Evolutionary conservation across 2,888 invertebrate genomes (phyloP).

Genomic region (Cryptops parisi): DNA sequence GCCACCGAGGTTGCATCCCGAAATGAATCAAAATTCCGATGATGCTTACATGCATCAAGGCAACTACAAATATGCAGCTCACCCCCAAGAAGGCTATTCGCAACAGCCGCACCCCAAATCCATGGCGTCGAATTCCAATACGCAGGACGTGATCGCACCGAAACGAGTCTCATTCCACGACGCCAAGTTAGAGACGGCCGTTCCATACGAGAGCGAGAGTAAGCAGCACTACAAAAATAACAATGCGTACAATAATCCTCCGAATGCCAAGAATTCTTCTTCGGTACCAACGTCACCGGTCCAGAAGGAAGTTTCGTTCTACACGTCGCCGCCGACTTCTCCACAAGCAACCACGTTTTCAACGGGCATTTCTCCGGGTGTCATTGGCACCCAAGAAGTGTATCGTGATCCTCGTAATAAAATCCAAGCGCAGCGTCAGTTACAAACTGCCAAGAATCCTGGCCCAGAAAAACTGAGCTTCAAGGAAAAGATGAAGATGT

Average conservation of each 20-base stretch:
- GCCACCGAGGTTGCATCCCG: constrained; percentile 1
- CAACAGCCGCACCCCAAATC: not conserved
- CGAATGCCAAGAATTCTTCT: too few relatives aligned
- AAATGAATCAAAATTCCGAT: not conserved
- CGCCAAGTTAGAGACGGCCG: constrained; percentile 25
- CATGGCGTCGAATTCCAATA: not conserved
- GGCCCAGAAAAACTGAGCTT: constrained; percentile 89
- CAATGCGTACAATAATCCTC: not conserved
- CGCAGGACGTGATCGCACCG: constrained; percentile 18
- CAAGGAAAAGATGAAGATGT: constrained; percentile 99
- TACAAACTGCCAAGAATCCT: constrained; percentile 39
- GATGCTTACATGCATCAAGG: not conserved
- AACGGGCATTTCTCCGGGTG: constrained; percentile 68
- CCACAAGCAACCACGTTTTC: constrained; percentile 26
- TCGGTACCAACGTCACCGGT: not conserved
- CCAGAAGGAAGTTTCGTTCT: not conserved
- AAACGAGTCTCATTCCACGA: constrained; percentile 34
- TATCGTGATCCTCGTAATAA: constrained; percentile 86
- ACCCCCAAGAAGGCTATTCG: constrained; percentile 14
- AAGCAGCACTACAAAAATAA: constrained; percentile 3
- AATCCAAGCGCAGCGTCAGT: constrained; percentile 66
- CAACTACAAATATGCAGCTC: constrained; percentile 41
- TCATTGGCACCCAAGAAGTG: constrained; percentile 96
- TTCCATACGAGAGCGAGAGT: not conserved
- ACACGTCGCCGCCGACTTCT: constrained; percentile 16